Base-by-base conservation (phyloP, 2,888 invertebrate species). In the Ceramica pisi region DNA sequence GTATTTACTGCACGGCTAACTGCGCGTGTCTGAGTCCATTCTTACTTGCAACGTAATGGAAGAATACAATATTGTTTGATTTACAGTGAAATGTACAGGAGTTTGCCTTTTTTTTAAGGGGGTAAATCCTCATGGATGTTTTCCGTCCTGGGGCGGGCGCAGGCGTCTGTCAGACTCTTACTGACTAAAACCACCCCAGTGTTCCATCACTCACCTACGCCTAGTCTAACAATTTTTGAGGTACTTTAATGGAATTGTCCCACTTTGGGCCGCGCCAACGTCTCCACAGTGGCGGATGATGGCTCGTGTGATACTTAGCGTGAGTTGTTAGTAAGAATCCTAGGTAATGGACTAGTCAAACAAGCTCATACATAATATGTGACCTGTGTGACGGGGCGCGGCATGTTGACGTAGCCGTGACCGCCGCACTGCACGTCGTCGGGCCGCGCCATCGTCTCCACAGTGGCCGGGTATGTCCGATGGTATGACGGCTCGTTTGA, bases 381-480 rank as follows among this genome's bases (percentile, higher is more conserved):
- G 70, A 95, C 95, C 92, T 95, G 95, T 71, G 91, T 88, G n/a
- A 94, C 81, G 0, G 95, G 93, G 9, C 95, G 89, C 38, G 91
- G 90, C 41, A 95, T 86, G 80, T 94, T 95, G 61, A 90, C 91
- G 77, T 95, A 96, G 19, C 91, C 93, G 78, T 95, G 95, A 3
- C 93, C 93, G 6, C 85, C 75, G 78, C 95, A 95, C 74, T 89
- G 91, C 84, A 87, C 71, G 26, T 95, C 95, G 10, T 94, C 94
- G 0, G 92, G 87, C 2, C 93, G 88, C 26, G 86, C 77, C 74
- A 93, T 70, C 3, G 89, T 72, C 57, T 94, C 95, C 81, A 93
- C 81, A 0, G 89, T 89, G 1, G 90, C 86, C 0, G 95, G 92
- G 82, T 92, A 95, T 1, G 92, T 90, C 46, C 95, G 94, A 79